These are phyloP conservation scores for Coryphaenoides rupestris DNA, from an alignment of 2,113 vertebrate species.

Conservation along the genomic window DNA sequence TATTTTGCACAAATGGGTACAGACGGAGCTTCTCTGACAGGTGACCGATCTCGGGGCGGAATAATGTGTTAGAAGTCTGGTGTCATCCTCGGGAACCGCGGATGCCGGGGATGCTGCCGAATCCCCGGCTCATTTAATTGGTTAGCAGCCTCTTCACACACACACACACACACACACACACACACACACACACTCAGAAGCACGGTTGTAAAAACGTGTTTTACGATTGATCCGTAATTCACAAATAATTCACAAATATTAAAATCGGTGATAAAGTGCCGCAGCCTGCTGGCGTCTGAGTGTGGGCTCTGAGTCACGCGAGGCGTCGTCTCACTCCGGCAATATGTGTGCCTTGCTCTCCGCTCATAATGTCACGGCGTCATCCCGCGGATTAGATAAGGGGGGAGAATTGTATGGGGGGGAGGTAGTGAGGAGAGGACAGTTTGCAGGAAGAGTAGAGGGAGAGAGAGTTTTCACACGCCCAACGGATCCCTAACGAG, in stretches of 20 bases:
- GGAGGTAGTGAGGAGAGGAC: no score
- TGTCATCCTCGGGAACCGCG: slow-evolving; percentile 8
- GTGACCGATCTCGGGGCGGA: slow-evolving; percentile 15
- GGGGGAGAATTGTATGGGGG: no score
- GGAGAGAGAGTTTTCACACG: no score
- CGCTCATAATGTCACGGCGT: neutral
- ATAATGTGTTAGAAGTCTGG: slow-evolving; percentile 7
- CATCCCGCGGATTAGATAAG: slow-evolving; percentile 7
- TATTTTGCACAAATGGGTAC: slow-evolving; percentile 3
- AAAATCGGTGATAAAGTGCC: neutral
- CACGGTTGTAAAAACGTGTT: no score
- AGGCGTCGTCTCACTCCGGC: slow-evolving; percentile 15
- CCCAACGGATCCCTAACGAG: no score
- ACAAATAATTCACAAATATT: slow-evolving; percentile 10
- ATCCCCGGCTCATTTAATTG: slow-evolving; percentile 3
- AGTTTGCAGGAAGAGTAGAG: no score
- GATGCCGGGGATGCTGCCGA: neutral
- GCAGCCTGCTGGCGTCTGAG: slow-evolving; percentile 10
- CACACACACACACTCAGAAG: no score
- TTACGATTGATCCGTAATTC: neutral
- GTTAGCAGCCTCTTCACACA: neutral
- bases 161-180: neutral
- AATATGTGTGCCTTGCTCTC: neutral
- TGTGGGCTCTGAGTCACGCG: slow-evolving; percentile 16
- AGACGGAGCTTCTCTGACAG: slow-evolving; percentile 18